phyloP scores from a whole-genome alignment of 2,797 vertebrate genomes.

The Falco cherrug region DNA sequence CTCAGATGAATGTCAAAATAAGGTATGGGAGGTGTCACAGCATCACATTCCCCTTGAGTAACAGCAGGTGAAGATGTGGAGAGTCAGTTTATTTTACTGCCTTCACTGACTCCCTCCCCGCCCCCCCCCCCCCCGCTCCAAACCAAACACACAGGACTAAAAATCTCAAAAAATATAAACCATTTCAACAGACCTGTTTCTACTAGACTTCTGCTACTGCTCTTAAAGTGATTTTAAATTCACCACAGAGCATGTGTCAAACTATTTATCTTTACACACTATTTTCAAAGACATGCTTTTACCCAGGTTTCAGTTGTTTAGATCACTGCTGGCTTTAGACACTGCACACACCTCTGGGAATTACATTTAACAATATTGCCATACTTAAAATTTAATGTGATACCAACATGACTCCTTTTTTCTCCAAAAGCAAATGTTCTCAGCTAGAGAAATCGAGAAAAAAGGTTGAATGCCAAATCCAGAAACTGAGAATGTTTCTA shows the following conservation, averaged over 20 bases:
- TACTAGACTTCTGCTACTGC: not conserved
- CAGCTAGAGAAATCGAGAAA: not conserved
- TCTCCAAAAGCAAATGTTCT: conserved; percentile 37
- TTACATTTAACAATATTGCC: conserved; percentile 12
- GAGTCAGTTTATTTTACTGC: not conserved
- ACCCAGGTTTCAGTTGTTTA: not conserved
- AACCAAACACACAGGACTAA: not conserved
- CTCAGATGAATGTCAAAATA: not conserved
- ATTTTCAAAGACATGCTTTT: conserved; percentile 9
- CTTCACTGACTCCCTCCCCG: not conserved
- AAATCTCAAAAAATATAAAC: not conserved
- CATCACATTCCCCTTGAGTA: not conserved
- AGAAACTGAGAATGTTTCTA: not conserved
- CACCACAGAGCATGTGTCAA: conserved; percentile 12
- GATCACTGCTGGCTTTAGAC: conserved; percentile 36
- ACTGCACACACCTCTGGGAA: conserved; percentile 5
- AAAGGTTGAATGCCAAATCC: not conserved
- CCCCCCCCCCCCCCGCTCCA: fast-evolving
- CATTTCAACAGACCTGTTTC: not conserved
- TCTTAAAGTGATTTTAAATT: conserved; percentile 31
- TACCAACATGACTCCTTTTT: not conserved
- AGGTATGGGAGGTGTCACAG: not conserved
- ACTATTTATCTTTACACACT: not conserved
- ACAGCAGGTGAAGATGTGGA: not conserved
- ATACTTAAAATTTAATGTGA: conserved; percentile 39